Evolutionary conservation across 2,797 vertebrate genomes (phyloP).

Genomic region (Streptopelia turtur): DNA sequence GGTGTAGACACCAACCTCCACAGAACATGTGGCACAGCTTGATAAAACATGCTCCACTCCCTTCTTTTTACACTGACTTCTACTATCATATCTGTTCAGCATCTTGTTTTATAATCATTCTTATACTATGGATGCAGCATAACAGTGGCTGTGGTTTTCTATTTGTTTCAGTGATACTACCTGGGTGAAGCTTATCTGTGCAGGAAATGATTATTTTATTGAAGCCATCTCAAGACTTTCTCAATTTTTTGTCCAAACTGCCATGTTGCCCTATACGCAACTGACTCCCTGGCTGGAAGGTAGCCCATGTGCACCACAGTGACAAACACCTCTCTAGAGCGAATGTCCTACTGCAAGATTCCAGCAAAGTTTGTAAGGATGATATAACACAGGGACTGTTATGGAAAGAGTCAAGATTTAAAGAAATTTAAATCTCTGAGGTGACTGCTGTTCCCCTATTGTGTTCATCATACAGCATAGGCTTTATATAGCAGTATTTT

Average conservation of each 20-base stretch:
- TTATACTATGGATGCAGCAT: background rate
- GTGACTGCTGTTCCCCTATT: background rate
- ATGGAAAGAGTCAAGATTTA: background rate
- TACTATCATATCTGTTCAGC: background rate
- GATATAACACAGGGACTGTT: background rate
- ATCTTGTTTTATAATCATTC: background rate
- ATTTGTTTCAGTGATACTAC: background rate
- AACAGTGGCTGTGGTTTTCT: background rate
- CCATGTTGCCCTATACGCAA: background rate
- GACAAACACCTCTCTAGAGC: background rate
- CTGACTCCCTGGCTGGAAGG: background rate
- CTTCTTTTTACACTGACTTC: background rate
- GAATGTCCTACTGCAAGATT: background rate
- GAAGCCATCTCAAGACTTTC: background rate
- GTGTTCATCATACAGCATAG: background rate
- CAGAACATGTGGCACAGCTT: background rate
- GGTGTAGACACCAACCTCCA: background rate
- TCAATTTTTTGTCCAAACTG: background rate
- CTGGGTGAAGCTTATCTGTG: background rate
- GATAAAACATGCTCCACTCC: background rate
- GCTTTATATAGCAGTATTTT: background rate
- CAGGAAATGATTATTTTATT: background rate
- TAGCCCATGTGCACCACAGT: background rate
- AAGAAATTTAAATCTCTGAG: background rate
- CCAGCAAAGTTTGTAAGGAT: background rate